phyloP scores from a whole-genome alignment of 2,888 invertebrate genomes.

The Lycia hirtaria region DNA sequence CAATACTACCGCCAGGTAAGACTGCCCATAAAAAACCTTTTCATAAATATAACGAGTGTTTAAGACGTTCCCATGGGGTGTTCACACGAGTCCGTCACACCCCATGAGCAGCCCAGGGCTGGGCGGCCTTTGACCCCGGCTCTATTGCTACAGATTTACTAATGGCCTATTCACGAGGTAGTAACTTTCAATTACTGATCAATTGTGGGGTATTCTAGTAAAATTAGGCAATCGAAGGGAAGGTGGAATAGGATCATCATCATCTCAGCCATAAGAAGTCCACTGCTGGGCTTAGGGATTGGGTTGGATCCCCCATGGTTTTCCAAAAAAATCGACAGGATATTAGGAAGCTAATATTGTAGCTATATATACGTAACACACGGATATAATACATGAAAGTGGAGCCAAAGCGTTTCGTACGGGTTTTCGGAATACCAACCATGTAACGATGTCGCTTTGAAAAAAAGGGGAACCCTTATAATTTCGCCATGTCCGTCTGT shows the following conservation, averaged over 20 bases:
- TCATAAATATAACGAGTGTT: slow-evolving; percentile 34
- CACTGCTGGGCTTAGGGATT: background rate
- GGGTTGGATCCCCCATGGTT: too few relatives aligned
- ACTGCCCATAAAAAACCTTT: slow-evolving; percentile 41
- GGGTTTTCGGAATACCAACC: too few relatives aligned
- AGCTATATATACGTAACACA: too few relatives aligned
- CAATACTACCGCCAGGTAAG: slow-evolving; percentile 21
- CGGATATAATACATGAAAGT: too few relatives aligned
- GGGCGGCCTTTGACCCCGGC: slow-evolving; percentile 69
- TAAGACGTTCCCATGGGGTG: slow-evolving; percentile 72
- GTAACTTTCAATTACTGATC: slow-evolving; percentile 7
- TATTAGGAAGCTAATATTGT: too few relatives aligned
- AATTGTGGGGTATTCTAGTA: background rate
- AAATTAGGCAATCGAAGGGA: background rate
- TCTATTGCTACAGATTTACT: slow-evolving; percentile 24
- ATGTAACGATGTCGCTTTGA: too few relatives aligned
- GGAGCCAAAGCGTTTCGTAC: too few relatives aligned
- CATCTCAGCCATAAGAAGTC: background rate
- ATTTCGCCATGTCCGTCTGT: too few relatives aligned
- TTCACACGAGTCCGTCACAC: slow-evolving; percentile 81
- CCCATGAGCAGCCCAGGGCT: slow-evolving; percentile 64
- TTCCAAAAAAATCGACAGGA: too few relatives aligned
- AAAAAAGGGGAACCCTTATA: too few relatives aligned
- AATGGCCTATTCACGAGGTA: slow-evolving; percentile 8
- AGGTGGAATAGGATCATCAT: background rate